phyloP scores from a whole-genome alignment of 2,888 invertebrate species.

The Falcaria lacertinaria region DNA sequence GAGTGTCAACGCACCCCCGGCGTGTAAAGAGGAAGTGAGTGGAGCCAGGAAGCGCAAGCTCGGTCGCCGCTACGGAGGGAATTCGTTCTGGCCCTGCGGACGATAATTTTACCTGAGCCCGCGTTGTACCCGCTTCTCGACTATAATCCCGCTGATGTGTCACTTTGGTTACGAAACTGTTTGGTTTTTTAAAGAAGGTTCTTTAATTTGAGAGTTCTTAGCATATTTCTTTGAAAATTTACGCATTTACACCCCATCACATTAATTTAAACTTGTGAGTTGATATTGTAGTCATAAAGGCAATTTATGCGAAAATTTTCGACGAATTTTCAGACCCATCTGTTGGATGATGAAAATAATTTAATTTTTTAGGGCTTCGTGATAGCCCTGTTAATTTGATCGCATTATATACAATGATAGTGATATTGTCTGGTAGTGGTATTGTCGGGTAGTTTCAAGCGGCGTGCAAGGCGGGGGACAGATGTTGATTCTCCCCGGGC shows the following conservation, averaged over 20 bases:
- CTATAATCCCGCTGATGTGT: neutral
- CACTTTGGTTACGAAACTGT: no score
- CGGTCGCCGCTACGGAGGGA: slow-evolving; percentile 61
- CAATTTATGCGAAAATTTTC: neutral
- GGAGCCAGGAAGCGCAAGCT: slow-evolving; percentile 71
- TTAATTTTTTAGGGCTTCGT: no score
- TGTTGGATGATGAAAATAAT: no score
- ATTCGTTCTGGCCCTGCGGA: slow-evolving; percentile 71
- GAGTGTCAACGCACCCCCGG: slow-evolving; percentile 25
- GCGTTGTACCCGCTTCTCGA: slow-evolving; percentile 8
- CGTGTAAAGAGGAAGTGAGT: slow-evolving; percentile 24
- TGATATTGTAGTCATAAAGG: no score
- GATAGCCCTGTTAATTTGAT: no score
- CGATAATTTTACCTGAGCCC: slow-evolving; percentile 38
- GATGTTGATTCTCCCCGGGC: slow-evolving; percentile 52
- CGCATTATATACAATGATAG: no score
- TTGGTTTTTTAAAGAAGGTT: no score
- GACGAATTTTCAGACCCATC: neutral
- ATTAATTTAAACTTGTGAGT: no score
- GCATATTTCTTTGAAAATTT: no score
- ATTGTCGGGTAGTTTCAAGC: slow-evolving; percentile 5
- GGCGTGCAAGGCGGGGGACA: slow-evolving; percentile 24
- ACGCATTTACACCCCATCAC: no score
- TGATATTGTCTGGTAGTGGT: neutral
- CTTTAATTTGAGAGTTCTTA: no score